A percentile compares a stretch with the other conserved stretches of the same genome.
phyloP scores from a whole-genome alignment of 1,140 invertebrate genomes.

The Zeugodacus cucurbitae region DNA sequence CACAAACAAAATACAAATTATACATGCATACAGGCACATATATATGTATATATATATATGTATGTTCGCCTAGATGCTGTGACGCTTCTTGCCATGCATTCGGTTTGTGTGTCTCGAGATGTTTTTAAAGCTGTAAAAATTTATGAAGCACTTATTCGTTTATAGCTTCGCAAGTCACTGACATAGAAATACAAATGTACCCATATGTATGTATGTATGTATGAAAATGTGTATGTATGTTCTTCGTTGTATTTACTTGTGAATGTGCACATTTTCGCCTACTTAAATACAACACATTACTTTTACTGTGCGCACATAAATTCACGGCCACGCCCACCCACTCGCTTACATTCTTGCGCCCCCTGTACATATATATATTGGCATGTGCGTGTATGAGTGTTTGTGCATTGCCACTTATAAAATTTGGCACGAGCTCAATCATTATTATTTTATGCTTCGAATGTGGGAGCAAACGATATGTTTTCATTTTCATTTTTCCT shows the following conservation, averaged over 20 bases:
- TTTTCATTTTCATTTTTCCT: conserved; percentile 26
- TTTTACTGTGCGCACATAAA: background rate
- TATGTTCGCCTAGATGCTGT: background rate
- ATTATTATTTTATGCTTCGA: conserved; percentile 8
- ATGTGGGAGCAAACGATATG: conserved; percentile 11
- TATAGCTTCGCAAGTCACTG: background rate
- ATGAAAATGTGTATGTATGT: background rate
- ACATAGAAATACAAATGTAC: background rate
- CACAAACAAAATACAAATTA: background rate
- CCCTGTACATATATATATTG: too few species aligned
- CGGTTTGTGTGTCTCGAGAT: background rate
- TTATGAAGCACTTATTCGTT: conserved; percentile 2
- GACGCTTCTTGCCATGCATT: background rate
- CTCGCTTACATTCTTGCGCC: background rate
- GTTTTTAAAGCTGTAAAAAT: background rate
- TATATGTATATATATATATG: background rate
- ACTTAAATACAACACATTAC: background rate
- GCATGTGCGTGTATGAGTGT: too few species aligned
- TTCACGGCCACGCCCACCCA: conserved; percentile 35
- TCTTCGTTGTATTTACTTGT: too few species aligned
- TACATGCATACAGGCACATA: background rate
- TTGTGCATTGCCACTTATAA: background rate
- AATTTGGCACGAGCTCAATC: conserved; percentile 8
- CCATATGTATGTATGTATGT: too few species aligned
- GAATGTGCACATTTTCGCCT: background rate